Base-by-base conservation (phyloP, 1,140 invertebrate genomes). In the Coboldia fuscipes region DNA sequence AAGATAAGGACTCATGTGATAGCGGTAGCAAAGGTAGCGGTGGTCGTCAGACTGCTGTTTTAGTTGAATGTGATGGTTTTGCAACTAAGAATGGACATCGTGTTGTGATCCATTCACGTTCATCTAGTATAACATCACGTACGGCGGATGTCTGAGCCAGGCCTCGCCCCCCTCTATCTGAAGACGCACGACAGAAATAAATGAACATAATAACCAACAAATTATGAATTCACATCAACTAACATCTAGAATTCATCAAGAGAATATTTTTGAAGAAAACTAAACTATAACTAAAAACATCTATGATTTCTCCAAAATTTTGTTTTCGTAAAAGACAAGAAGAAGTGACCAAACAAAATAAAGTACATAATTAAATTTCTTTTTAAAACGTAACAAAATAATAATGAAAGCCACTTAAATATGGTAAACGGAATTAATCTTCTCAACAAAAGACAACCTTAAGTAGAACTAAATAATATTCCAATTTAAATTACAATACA, bases 81-180 rank as follows among this genome's bases (percentile, higher is more conserved):
- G 67, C 72, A 36, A 79, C 74, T 39, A 80, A 79, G 58, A 80
- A 81, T 55, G 81, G 80, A 35, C 79, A 83, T 60, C 77, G 78
- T 52, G 82, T 88, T 47, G 81, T 88, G 51, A 78, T 88, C 50
- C 79, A 82, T 58, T 79, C 74, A 51, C 70, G 76, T 46, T 84
- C 78, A 50, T 75, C 77, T 39, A 81, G 76, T 50, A 67, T 76
- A 44, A 76, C 75, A 42, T 81, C 77, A 45, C 64, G 69, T 43
- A 72, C 72, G 40, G 76, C 76, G 45, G 76, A 83, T 58, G 77
- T 81, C 61, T 83, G 75, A 80, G 63, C 61, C 52, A 53, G 60
- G 64, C 58, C 62, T 58, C 59, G 59, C 58, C 63, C 66, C 60
- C 63, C 63, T 57, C 61, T 57, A 46, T 30, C 19, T 26, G 48